Conservation (phyloP, 2,888 invertebrate species). For the Eupithecia abbreviata region DNA sequence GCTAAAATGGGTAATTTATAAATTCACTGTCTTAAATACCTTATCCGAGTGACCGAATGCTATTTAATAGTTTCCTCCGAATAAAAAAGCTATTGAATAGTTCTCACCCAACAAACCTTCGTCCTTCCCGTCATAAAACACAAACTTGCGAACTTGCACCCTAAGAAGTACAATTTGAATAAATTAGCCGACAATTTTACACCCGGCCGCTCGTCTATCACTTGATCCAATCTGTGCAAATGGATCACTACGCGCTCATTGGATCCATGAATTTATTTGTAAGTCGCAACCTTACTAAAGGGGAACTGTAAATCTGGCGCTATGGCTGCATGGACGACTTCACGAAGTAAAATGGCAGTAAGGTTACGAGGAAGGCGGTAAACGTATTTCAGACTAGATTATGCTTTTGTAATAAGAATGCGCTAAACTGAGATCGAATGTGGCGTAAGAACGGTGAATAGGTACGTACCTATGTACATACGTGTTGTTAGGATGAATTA, state of each 20-base stretch:
- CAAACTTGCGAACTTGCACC: slow-evolving; percentile 28
- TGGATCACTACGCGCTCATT: slow-evolving; percentile 64
- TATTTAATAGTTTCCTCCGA: slow-evolving; percentile 2
- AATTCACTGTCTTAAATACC: neutral
- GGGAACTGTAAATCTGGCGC: slow-evolving; percentile 45
- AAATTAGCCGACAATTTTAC: slow-evolving; percentile 37
- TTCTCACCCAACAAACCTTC: neutral
- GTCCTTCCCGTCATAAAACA: slow-evolving; percentile 25
- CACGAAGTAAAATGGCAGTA: neutral
- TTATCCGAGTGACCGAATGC: neutral
- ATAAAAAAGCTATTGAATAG: neutral
- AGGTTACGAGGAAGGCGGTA: neutral
- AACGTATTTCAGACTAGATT: neutral
- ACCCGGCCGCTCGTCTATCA: slow-evolving; percentile 38
- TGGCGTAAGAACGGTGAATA: neutral
- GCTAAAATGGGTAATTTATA: neutral
- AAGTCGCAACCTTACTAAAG: slow-evolving; percentile 50
- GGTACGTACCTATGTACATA: neutral
- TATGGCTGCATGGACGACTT: neutral
- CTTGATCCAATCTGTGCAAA: slow-evolving; percentile 47
- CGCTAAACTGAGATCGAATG: neutral
- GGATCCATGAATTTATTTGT: slow-evolving; percentile 67
- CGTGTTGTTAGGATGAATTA: neutral
- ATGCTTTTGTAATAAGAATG: neutral
- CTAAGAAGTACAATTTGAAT: slow-evolving; percentile 36